These are phyloP conservation scores for Euborellia annulipes DNA, from an alignment of 1,140 invertebrate species.

Conservation along the genomic window DNA sequence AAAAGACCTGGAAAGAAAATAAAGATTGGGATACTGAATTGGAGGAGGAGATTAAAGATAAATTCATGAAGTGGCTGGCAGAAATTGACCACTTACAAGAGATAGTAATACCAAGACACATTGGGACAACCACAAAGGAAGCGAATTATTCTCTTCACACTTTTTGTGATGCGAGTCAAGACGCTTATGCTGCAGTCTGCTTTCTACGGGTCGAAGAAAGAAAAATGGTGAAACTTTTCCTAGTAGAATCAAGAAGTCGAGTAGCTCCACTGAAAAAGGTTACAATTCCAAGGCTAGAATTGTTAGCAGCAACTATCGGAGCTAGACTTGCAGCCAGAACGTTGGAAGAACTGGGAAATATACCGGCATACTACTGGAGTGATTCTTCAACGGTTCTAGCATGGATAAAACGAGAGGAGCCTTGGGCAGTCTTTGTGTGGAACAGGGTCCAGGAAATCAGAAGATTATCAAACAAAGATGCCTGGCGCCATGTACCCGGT, in stretches of 20 bases:
- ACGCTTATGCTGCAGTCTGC: conserved; percentile 19
- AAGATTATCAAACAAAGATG: background rate
- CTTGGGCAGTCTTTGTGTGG: conserved; percentile 15
- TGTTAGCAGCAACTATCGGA: conserved; percentile 22
- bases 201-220: conserved; percentile 16
- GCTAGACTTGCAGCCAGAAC: conserved; percentile 16
- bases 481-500: conserved; percentile 25
- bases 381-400: conserved; percentile 21
- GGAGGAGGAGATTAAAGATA: conserved; percentile 4
- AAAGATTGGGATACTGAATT: conserved; percentile 16
- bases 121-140: conserved; percentile 2
- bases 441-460: conserved; percentile 16
- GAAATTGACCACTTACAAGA: conserved; percentile 10
- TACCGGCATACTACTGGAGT: conserved; percentile 17
- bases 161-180: conserved; percentile 23
- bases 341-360: conserved; percentile 8
- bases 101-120: conserved; percentile 17
- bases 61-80: conserved; percentile 15
- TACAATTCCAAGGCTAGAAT: conserved; percentile 22
- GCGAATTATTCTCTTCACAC: conserved; percentile 15
- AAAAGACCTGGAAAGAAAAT: conserved; percentile 17
- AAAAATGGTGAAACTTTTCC: conserved; percentile 5
- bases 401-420: conserved; percentile 18
- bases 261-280: conserved; percentile 20
- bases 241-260: conserved; percentile 22